Percentiles rank a stretch among this genome's conserved stretches.
Evolutionary conservation across 2,797 vertebrate species (phyloP).

Genomic region (Acrossocheilus wenchowensis): DNA sequence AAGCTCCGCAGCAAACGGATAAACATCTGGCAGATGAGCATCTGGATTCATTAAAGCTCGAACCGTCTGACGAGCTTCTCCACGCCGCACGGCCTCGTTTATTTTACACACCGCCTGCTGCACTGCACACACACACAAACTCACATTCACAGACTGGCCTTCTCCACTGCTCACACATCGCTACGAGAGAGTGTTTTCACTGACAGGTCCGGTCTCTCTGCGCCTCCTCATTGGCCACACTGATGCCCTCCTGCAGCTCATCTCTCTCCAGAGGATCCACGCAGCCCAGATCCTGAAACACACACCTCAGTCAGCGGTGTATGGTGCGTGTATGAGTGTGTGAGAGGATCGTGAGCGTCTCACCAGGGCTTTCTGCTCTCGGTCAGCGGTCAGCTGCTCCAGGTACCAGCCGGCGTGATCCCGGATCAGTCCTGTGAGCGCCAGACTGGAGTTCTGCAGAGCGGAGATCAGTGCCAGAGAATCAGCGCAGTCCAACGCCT

Average conservation of each 20-base stretch:
- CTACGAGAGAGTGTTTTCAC: slow-evolving; percentile 42
- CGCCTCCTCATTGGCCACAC: slow-evolving; percentile 77
- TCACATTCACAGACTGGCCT: background rate
- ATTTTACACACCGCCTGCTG: slow-evolving; percentile 76
- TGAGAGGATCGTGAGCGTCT: background rate
- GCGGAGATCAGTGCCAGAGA: slow-evolving; percentile 70
- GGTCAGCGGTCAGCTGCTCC: slow-evolving; percentile 82
- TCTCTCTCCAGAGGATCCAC: slow-evolving; percentile 84
- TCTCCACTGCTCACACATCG: background rate
- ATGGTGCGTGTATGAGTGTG: background rate
- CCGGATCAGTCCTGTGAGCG: slow-evolving; percentile 74
- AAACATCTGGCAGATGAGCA: slow-evolving; percentile 84
- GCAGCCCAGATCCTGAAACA: slow-evolving; percentile 81
- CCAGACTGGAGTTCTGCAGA: slow-evolving; percentile 81
- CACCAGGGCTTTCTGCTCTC: slow-evolving; percentile 90
- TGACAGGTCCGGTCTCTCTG: slow-evolving; percentile 65
- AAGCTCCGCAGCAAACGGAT: slow-evolving; percentile 75
- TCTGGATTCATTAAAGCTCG: slow-evolving; percentile 80
- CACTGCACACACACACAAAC: slow-evolving; percentile 71
- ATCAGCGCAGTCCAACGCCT: slow-evolving; percentile 82
- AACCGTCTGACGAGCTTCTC: slow-evolving; percentile 71
- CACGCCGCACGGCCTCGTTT: slow-evolving; percentile 76
- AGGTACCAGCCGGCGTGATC: slow-evolving; percentile 84
- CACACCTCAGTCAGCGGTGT: background rate
- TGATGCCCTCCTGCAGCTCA: slow-evolving; percentile 85